phyloP scores from a whole-genome alignment of 2,888 invertebrate species.

The Pandemis heparana region DNA sequence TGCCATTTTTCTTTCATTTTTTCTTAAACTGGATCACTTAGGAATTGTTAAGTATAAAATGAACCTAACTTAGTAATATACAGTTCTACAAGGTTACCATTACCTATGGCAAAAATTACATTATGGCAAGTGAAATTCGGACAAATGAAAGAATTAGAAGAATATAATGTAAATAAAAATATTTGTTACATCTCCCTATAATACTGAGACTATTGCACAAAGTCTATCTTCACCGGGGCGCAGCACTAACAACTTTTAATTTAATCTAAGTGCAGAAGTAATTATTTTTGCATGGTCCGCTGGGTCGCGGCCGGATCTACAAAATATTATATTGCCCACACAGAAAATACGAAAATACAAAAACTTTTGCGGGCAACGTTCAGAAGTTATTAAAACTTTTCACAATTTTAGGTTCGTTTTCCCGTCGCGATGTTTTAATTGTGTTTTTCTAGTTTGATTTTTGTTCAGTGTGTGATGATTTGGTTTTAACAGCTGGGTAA shows the following conservation, averaged over 20 bases:
- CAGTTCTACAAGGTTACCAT: too few relatives aligned
- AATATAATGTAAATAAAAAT: too few relatives aligned
- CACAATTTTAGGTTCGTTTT: slow-evolving; percentile 28
- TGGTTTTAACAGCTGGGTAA: not conserved
- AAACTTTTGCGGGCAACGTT: slow-evolving; percentile 34
- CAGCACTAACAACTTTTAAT: slow-evolving; percentile 23
- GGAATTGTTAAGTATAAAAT: too few relatives aligned
- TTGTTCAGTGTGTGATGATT: not conserved
- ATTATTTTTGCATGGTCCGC: slow-evolving; percentile 50
- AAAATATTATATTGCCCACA: slow-evolving; percentile 44
- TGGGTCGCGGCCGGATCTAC: slow-evolving; percentile 42
- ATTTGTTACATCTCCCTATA: too few relatives aligned
- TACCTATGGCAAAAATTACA: too few relatives aligned
- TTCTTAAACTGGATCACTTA: too few relatives aligned
- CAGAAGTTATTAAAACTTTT: slow-evolving; percentile 45
- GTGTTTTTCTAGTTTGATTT: slow-evolving; percentile 25
- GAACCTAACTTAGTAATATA: too few relatives aligned
- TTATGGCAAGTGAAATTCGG: too few relatives aligned
- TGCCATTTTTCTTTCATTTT: too few relatives aligned
- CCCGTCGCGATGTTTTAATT: slow-evolving; percentile 25
- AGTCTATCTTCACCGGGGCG: slow-evolving; percentile 3
- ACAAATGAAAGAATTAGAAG: too few relatives aligned
- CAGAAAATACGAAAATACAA: slow-evolving; percentile 42
- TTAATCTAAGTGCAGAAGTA: slow-evolving; percentile 45
- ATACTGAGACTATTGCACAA: not conserved